Base-by-base conservation (phyloP, 2,113 vertebrate genomes). In the Hippocampus mohnikei region DNA sequence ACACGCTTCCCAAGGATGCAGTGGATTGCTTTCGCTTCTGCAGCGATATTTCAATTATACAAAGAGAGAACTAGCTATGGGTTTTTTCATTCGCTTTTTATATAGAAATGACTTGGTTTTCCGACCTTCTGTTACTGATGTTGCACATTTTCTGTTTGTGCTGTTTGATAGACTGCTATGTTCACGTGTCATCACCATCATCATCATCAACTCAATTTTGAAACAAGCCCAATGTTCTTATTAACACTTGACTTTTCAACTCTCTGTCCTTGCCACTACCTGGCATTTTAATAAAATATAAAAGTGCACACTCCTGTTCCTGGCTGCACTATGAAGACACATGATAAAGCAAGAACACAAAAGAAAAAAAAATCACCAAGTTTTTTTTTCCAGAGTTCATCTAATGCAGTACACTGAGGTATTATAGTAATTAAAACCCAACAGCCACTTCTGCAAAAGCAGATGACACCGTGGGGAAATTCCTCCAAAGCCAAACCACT, bases 391-490 rank as follows among this genome's bases (percentile, higher is more conserved):
- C n/a, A 69, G 1, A 70, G 85, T 79, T 78, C 82, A 81, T 79
- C 75, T 71, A 12, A 68, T 70, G 80, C 69, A 55, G 50, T 76
- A 84, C 62, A 65, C 52, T 90, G 90, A 91, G 88, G 81, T 87
- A 91, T 91, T 89, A 81, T 71, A 82, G 81, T 89, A 91, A 93
- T 91, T 91, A 92, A 90, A 91, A 84, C 75, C 84, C 85, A 82
- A 85, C 84, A 84, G 84, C 87, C 72, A 85, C 76, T 87, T 84
- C 81, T 84, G 85, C 87, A 90, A 74, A 82, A 82, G 75, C 75
- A 90, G 85, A 91, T 84, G 81, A 87, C 88, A 90, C 89, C 84
- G 82, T 82, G 66, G 89, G 88, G 89, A 91, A 90, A 90, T 85
- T 67, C 46, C 63, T 25, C 63, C 42, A 60, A 18, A 60, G 58